These are phyloP conservation scores for Anhinga rufa DNA, from an alignment of 2,113 vertebrate genomes.

Conservation along the genomic window DNA sequence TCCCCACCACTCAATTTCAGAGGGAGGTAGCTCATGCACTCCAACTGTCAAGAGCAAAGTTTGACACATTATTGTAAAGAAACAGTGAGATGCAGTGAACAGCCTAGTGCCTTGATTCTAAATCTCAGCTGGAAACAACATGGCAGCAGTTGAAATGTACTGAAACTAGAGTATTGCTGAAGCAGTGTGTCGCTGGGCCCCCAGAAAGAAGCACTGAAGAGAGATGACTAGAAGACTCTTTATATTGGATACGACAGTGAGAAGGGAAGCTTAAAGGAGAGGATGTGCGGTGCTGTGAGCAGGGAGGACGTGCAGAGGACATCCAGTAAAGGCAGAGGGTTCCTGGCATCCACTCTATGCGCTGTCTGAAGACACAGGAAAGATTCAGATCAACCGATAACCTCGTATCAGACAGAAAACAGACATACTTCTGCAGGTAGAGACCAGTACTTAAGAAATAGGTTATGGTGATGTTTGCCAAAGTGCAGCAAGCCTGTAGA, in stretches of 20 bases:
- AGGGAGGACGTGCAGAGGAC: background rate
- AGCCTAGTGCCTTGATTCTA: background rate
- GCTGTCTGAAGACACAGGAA: background rate
- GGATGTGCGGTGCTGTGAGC: background rate
- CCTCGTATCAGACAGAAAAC: background rate
- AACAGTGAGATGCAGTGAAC: background rate
- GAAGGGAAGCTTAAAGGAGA: background rate
- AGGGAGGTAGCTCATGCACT: background rate
- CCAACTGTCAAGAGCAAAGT: background rate
- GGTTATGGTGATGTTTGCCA: background rate
- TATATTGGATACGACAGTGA: background rate
- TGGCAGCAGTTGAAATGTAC: background rate
- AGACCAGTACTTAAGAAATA: background rate
- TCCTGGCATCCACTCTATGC: background rate
- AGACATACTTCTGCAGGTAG: background rate
- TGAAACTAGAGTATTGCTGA: background rate
- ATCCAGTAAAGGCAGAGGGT: background rate
- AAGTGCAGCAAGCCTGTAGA: background rate
- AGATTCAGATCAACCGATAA: background rate
- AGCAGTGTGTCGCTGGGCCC: rapidly evolving
- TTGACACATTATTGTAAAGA: background rate
- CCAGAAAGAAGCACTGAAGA: background rate
- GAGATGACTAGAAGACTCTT: background rate
- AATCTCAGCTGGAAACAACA: background rate
- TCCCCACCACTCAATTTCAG: background rate